Evolutionary conservation across 1,140 invertebrate genomes (phyloP).

Genomic region (Nasonia vitripennis): DNA sequence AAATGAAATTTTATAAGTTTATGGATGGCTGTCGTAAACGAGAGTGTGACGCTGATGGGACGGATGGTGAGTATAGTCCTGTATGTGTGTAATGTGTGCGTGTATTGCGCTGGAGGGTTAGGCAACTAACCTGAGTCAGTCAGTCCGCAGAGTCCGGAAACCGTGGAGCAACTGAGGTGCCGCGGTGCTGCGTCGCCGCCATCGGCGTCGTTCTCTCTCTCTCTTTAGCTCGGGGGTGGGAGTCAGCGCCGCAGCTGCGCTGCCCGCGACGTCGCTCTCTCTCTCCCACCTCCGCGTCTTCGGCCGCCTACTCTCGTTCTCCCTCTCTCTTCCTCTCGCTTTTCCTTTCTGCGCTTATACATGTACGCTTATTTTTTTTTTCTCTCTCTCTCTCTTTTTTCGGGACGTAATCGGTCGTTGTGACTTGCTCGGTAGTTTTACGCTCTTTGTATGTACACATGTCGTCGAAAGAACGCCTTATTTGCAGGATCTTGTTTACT

Average conservation of each 20-base stretch:
- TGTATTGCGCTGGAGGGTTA: neutral
- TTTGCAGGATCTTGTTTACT: too few relatives aligned
- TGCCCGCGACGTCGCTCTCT: neutral
- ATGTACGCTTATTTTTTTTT: neutral
- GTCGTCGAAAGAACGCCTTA: too few relatives aligned
- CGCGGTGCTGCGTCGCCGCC: conserved; percentile 43
- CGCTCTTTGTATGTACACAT: too few relatives aligned
- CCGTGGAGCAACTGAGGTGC: conserved; percentile 60
- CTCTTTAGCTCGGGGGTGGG: neutral
- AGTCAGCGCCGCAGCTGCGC: conserved; percentile 12
- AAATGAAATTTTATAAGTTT: too few relatives aligned
- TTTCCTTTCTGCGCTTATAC: neutral
- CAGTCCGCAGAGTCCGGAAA: conserved; percentile 62
- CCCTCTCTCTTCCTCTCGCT: neutral
- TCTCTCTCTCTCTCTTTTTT: neutral
- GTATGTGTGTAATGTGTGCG: too few relatives aligned
- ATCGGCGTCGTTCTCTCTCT: neutral
- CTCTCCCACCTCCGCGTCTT: neutral
- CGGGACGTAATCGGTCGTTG: too few relatives aligned
- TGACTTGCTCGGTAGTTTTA: too few relatives aligned
- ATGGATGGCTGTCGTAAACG: too few relatives aligned
- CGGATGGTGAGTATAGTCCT: too few relatives aligned
- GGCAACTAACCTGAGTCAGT: conserved; percentile 57
- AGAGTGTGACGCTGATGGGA: too few relatives aligned
- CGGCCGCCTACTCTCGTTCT: neutral